Base-by-base conservation (phyloP, 2,797 vertebrate genomes). In the Poeciliopsis paucimaculata region DNA sequence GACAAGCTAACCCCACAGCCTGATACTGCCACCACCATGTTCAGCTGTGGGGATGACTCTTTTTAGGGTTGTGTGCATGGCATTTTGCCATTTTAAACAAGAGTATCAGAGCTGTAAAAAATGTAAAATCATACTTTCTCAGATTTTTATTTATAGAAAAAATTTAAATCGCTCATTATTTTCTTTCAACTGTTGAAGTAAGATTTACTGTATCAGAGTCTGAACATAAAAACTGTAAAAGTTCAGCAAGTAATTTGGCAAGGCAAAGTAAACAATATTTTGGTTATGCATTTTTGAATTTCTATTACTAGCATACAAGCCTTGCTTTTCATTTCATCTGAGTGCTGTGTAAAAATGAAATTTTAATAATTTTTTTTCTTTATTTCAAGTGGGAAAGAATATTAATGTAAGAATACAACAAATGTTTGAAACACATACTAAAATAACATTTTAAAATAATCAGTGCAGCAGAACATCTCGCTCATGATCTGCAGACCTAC, bases 271-370 rank as follows among this genome's bases (percentile, higher is more conserved):
- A 68, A 41, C 8, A 66, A 66, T 62, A 23, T 23, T 20, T 68
- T 68, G 64, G 36, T 26, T 68, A 23, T 68, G 11, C 34, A 68
- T 10, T 68, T 68, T 39, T 43, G 41, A 43, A 43, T 70, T 43
- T 43, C 11, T 43, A 2, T n/a, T 5, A n/a, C 70, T 66, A 75
- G 51, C 1, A 7, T 41, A 45, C 41, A 80, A 34, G 39, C n/a
- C 20, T 57, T 78, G 34, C 39, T 5, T 34, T 70, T 89, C 46
- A 57, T 53, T 76, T 83, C 4, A 75, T 79, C 72, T 51, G 23
- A 2, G 2, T 68, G 41, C 3, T 1, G 46, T 72, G 6, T 77
- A 6, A 77, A 83, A 77, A 57, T 73, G 13, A 8, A 9, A 60
- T 75, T 72, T 51, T 62, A 72, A 77, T 0, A 12, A 45, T 41